Conservation (phyloP, 2,888 invertebrate genomes). For the Smittia sp. region DNA sequence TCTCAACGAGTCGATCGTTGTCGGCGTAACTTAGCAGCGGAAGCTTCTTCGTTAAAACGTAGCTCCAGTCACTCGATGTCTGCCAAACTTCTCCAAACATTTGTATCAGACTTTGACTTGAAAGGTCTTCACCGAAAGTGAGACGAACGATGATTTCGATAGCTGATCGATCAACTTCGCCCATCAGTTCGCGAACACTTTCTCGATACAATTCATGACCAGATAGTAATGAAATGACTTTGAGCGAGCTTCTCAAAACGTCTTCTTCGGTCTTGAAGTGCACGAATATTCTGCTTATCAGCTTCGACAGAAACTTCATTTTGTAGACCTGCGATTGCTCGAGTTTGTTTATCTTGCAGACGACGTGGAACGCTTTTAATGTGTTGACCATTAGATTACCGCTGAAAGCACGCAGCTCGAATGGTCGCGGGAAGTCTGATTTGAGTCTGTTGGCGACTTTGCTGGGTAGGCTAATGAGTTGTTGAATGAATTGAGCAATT, state of each 20-base stretch:
- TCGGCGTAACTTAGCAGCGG: conserved; percentile 58
- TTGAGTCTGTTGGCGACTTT: conserved; percentile 67
- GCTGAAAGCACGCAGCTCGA: conserved; percentile 59
- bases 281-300: conserved; percentile 62
- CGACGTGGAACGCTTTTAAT: conserved; percentile 61
- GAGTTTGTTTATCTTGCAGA: conserved; percentile 52
- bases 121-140: conserved; percentile 57
- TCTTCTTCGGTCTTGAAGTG: conserved; percentile 57
- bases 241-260: conserved; percentile 57
- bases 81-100: conserved; percentile 53
- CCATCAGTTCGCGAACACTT: conserved; percentile 57
- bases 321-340: conserved; percentile 45
- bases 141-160: conserved; percentile 60
- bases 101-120: conserved; percentile 55
- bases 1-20: conserved; percentile 57
- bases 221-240: conserved; percentile 59
- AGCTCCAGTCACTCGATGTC: conserved; percentile 62
- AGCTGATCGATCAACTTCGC: conserved; percentile 58
- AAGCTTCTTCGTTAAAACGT: conserved; percentile 62
- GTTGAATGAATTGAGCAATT: conserved; percentile 61
- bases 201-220: conserved; percentile 49
- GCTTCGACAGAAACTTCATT: conserved; percentile 55
- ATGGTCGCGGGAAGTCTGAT: conserved; percentile 58
- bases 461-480: conserved; percentile 66
- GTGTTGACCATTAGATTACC: conserved; percentile 62